A percentile compares a stretch with the other conserved stretches of the same genome.
Conservation (phyloP, 2,113 vertebrate genomes). For the Embiotoca jacksoni region DNA sequence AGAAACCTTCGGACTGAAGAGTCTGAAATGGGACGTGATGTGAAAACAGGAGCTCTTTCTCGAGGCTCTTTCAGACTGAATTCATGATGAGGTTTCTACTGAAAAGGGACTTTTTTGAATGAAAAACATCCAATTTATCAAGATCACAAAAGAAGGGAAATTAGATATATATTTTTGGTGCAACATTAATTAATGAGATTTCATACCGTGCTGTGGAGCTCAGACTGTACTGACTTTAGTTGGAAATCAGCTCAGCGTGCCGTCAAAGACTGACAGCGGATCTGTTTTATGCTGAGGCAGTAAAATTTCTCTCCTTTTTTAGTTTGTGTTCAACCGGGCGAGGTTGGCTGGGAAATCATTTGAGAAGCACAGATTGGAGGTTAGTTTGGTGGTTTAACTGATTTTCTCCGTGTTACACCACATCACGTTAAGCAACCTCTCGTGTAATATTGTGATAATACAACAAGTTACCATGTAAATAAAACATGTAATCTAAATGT, state of each 20-base stretch:
- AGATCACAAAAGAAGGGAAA: neutral
- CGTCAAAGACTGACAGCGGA: slow-evolving; percentile 20
- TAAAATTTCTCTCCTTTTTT: slow-evolving; percentile 16
- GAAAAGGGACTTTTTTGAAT: neutral
- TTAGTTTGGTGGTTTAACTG: neutral
- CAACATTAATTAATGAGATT: slow-evolving; percentile 18
- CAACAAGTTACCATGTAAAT: too few relatives aligned
- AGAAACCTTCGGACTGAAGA: slow-evolving; percentile 32
- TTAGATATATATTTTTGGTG: too few relatives aligned
- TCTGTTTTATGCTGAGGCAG: slow-evolving; percentile 37
- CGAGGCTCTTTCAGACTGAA: neutral
- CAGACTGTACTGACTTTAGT: slow-evolving; percentile 4
- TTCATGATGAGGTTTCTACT: neutral
- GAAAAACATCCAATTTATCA: too few relatives aligned
- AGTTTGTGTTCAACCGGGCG: slow-evolving; percentile 8
- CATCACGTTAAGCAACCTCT: too few relatives aligned
- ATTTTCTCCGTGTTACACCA: neutral
- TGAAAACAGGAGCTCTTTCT: neutral
- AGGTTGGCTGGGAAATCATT: neutral
- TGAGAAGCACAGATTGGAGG: neutral
- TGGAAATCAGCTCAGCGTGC: neutral
- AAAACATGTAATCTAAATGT: too few relatives aligned
- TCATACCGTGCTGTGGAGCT: neutral
- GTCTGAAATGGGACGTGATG: neutral
- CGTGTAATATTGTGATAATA: too few relatives aligned